Evolutionary conservation across 2,797 vertebrate genomes (phyloP), one percentile per base, ranked within the genome.

Genomic region (Perodicticus potto): DNA sequence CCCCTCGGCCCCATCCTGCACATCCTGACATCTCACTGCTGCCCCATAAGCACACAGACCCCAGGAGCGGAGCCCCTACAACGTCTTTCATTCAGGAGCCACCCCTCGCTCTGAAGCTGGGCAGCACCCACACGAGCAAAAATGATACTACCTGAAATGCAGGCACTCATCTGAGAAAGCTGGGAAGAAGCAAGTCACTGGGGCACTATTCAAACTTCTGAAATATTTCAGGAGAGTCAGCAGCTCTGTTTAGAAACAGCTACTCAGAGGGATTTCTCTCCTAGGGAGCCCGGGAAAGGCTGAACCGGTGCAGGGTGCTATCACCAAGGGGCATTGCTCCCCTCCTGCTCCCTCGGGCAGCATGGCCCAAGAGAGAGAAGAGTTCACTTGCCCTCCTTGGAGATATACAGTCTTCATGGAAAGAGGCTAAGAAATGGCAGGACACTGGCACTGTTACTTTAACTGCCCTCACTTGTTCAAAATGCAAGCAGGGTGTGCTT

Each of bases 401-500:
- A 87, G 63, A 34, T 17, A 29, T 2, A 2, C 17, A 7, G 13
- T 29, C 22, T 76, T 37, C 13, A 4, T 1, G 55, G 57, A 93
- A 84, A 85, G 67, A 94, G 45, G 32, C 29, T 14, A 72, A 72
- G 81, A 91, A 85, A 53, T 11, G 22, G n/a, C 16, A 83, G 65
- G 74, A 27, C 27, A 45, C 20, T 10, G 43, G 32, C 43, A 45
- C 1, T 0, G 11, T 23, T 5, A 59, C 25, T 49, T 67, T 4
- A 10, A 17, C 70, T 29, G 74, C n/a, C 23, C 45, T 45, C 3
- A 10, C 22, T 20, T 40, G 43, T 29, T 53, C 2, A 7, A 65
- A 70, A 80, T 53, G 25, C 86, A 53, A 59, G 23, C 0, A 43
- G 22, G 69, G 25, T 23, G 19, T 23, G 16, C 37, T 61, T n/a